Evolutionary conservation across 2,888 invertebrate genomes (phyloP).

Genomic region (Crocallis elinguaria): DNA sequence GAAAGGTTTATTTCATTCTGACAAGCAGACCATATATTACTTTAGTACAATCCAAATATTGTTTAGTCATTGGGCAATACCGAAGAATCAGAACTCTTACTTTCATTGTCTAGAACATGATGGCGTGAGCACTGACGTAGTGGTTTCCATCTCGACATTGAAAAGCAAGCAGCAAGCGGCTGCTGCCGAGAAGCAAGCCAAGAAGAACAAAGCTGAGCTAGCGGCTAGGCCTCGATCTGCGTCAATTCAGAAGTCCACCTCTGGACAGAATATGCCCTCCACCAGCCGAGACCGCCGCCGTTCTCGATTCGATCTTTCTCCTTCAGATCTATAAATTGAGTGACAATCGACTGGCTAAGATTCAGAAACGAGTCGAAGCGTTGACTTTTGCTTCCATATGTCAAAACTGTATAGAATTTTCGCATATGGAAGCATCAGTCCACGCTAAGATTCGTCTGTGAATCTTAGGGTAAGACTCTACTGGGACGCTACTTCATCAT

Average conservation of each 20-base stretch:
- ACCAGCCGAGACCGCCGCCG: constrained; percentile 68
- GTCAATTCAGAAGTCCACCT: constrained; percentile 75
- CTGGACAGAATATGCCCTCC: constrained; percentile 68
- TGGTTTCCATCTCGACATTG: constrained; percentile 73
- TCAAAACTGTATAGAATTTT: too few relatives aligned
- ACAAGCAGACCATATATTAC: too few relatives aligned
- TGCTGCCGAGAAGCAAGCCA: constrained; percentile 75
- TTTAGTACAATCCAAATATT: too few relatives aligned
- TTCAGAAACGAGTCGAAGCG: too few relatives aligned
- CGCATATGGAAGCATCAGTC: too few relatives aligned
- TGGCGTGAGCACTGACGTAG: constrained; percentile 70
- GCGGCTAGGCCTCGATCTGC: constrained; percentile 70
- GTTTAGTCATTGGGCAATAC: too few relatives aligned
- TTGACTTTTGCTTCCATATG: too few relatives aligned
- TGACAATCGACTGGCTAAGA: constrained; percentile 25
- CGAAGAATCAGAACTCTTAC: background rate
- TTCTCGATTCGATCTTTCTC: constrained; percentile 75
- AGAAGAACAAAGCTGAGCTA: constrained; percentile 74
- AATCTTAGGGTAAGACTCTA: constrained; percentile 31
- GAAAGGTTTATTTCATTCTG: background rate
- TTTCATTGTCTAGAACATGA: constrained; percentile 60
- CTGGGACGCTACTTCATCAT: constrained; percentile 20
- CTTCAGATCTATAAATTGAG: constrained; percentile 63
- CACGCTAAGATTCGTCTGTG: too few relatives aligned
- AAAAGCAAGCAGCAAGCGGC: constrained; percentile 80